Conservation (phyloP, 2,888 invertebrate species). For the Sympetrum striolatum region DNA sequence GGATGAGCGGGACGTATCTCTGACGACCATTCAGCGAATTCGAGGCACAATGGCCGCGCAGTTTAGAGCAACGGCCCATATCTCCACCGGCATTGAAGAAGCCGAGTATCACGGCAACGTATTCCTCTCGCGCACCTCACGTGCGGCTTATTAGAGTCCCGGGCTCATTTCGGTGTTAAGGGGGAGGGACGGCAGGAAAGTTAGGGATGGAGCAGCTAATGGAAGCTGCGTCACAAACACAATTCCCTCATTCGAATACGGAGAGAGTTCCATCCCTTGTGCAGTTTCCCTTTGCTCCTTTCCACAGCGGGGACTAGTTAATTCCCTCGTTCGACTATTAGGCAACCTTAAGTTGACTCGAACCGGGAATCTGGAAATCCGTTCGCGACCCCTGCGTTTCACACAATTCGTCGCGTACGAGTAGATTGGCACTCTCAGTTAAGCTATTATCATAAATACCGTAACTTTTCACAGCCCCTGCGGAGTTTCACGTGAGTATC, state of each 20-base stretch:
- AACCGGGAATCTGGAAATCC: not conserved
- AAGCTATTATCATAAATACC: no score
- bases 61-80: not conserved
- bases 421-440: no score
- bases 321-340: constrained; percentile 23
- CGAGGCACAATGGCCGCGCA: not conserved
- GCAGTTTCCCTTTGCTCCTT: not conserved
- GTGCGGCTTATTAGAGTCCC: constrained; percentile 13
- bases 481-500: no score
- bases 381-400: no score
- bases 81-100: not conserved
- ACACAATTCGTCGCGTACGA: no score
- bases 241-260: constrained; percentile 8
- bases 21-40: not conserved
- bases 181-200: not conserved
- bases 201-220: not conserved
- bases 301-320: not conserved
- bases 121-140: constrained; percentile 5
- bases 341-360: not conserved
- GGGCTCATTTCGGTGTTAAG: not conserved
- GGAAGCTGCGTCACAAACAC: not conserved
- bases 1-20: not conserved
- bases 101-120: not conserved
- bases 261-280: not conserved
- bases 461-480: no score